Conservation (phyloP, 1,140 invertebrate genomes). For the Eulimnadia texana region DNA sequence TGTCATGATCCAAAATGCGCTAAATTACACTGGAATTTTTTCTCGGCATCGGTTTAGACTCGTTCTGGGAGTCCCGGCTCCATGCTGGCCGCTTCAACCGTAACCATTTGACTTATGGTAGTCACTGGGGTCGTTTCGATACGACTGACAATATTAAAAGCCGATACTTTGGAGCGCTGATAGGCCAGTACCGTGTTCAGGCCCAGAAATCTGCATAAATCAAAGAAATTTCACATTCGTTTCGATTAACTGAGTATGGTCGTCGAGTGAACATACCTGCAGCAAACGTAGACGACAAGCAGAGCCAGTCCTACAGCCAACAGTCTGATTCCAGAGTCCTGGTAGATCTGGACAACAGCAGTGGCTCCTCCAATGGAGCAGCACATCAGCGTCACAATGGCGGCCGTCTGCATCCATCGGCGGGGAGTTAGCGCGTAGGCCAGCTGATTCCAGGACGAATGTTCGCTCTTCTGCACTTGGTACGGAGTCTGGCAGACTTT, state of each 20-base stretch:
- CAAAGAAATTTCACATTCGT: constrained; percentile 20
- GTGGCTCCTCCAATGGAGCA: constrained; percentile 58
- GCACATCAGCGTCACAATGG: constrained; percentile 50
- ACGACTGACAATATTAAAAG: constrained; percentile 55
- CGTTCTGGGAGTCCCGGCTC: neutral
- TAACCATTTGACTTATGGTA: neutral
- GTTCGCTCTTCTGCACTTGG: constrained; percentile 39
- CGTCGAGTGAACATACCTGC: constrained; percentile 41
- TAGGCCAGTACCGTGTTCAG: constrained; percentile 72
- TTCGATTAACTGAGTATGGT: neutral
- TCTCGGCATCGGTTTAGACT: neutral
- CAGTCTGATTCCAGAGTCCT: constrained; percentile 58
- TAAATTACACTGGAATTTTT: neutral
- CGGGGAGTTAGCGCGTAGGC: constrained; percentile 48
- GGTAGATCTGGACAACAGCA: constrained; percentile 62
- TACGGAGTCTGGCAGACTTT: constrained; percentile 66
- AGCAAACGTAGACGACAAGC: constrained; percentile 64
- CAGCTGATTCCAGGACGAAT: constrained; percentile 58
- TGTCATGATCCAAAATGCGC: too few relatives aligned
- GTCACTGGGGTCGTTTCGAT: neutral
- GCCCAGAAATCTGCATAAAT: constrained; percentile 50
- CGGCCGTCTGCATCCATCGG: constrained; percentile 60
- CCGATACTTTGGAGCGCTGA: constrained; percentile 72
- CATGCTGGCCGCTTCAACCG: neutral
- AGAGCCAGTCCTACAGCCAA: constrained; percentile 62